Conservation (phyloP, 2,113 vertebrate species). For the Emydura subglobosa region DNA sequence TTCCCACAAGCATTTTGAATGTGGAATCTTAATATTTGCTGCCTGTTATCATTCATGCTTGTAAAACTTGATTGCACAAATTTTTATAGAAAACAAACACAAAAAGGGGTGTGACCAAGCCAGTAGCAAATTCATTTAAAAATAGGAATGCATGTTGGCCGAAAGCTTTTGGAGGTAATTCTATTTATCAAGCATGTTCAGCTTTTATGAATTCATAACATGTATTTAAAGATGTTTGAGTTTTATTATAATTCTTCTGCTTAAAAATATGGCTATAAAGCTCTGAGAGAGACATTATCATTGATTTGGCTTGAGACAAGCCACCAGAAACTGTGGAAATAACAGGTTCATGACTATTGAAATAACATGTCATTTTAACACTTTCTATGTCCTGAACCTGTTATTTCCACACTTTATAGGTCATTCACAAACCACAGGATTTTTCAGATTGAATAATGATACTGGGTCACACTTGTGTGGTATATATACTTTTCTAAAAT, state of each 20-base stretch:
- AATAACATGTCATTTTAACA: background rate
- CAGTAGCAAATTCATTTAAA: background rate
- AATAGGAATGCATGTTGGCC: background rate
- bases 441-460: background rate
- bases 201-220: background rate
- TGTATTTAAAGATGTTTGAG: background rate
- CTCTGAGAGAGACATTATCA: background rate
- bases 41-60: background rate
- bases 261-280: background rate
- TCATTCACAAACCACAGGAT: background rate
- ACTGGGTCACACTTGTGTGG: background rate
- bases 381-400: background rate
- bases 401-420: background rate
- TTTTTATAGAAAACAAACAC: background rate
- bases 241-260: background rate
- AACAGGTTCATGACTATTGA: background rate
- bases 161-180: background rate
- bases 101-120: background rate
- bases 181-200: background rate
- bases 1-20: background rate
- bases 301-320: background rate
- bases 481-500: background rate
- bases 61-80: background rate
- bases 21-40: background rate
- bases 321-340: background rate